These are phyloP conservation scores for Lasioglossum baleicum DNA, from an alignment of 1,140 invertebrate genomes.

Conservation along the genomic window DNA sequence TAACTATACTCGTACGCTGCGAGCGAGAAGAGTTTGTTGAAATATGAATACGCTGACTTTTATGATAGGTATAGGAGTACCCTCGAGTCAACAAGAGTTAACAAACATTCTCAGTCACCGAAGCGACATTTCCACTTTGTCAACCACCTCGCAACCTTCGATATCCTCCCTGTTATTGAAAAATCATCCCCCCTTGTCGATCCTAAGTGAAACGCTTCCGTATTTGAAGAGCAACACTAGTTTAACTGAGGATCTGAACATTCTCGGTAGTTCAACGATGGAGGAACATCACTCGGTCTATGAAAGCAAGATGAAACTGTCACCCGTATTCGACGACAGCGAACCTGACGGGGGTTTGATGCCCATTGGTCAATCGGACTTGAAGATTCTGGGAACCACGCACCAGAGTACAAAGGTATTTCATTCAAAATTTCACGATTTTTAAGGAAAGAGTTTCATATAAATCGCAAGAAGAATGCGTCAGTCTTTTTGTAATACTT, in stretches of 20 bases:
- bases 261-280: slow-evolving; percentile 51
- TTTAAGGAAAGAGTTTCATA: too few relatives aligned
- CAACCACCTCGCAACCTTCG: slow-evolving; percentile 49
- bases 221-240: slow-evolving; percentile 63
- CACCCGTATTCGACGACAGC: slow-evolving; percentile 63
- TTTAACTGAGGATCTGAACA: slow-evolving; percentile 63
- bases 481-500: too few relatives aligned
- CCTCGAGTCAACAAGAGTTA: slow-evolving; percentile 59
- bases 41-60: neutral
- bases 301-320: slow-evolving; percentile 61
- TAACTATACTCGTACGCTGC: neutral
- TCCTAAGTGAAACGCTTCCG: slow-evolving; percentile 61
- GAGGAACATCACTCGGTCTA: slow-evolving; percentile 63
- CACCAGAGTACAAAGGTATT: slow-evolving; percentile 43
- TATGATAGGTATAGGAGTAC: slow-evolving; percentile 44
- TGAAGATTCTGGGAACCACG: slow-evolving; percentile 56
- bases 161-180: slow-evolving; percentile 58
- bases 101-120: slow-evolving; percentile 58
- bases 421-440: neutral
- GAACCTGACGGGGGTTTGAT: slow-evolving; percentile 59
- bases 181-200: slow-evolving; percentile 54
- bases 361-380: slow-evolving; percentile 54
- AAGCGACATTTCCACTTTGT: slow-evolving; percentile 55
- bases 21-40: neutral
- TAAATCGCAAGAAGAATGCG: too few relatives aligned